Evolutionary conservation across 2,797 vertebrate genomes (phyloP), one percentile per base, ranked within the genome.

Genomic region (Pipistrellus nathusii): DNA sequence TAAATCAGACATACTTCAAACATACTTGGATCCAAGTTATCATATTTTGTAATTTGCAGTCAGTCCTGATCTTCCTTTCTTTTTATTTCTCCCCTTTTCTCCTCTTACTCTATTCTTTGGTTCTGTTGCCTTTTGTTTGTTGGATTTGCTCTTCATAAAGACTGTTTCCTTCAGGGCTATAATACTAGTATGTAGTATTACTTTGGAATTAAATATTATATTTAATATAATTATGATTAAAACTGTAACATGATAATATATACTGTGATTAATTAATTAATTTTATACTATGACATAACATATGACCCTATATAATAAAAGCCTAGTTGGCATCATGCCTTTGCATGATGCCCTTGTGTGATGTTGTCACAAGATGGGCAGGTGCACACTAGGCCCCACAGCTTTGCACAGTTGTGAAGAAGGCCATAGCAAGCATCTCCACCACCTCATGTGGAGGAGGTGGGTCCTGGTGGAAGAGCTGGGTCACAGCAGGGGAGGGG

Each of bases 131-230:
- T 91, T 75, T 87, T 66, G 30, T 38, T 32, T 71, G 17, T 21
- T 73, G 8, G 25, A 71, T 18, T 91, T 91, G 18, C 8, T 83
- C 27, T 41, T 81, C 10, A 46, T 44, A 51, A 78, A 32, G 30
- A 59, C 20, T 55, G 2, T 95, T 87, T 89, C n/a, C 27, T 80
- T 96, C 44, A 85, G 3, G n/a, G 23, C 20, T 87, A 55, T 32
- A 72, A 35, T 30, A 55, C 53, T 21, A 55, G 53, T 55, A 71
- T 25, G 9, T 7, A 75, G 0, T 3, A 27, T 80, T n/a, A 68
- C 89, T 66, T 81, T 8, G 4, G 12, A 93, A 69, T 93, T 46
- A 77, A 83, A 44, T 69, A 84, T 51, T 77, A 44, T 55, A 51
- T 71, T 77, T 72, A 51, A 64, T 32, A 32, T 72, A 80, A n/a